Conservation (phyloP, 2,113 vertebrate genomes). For the Ivindomyrus marchei region DNA sequence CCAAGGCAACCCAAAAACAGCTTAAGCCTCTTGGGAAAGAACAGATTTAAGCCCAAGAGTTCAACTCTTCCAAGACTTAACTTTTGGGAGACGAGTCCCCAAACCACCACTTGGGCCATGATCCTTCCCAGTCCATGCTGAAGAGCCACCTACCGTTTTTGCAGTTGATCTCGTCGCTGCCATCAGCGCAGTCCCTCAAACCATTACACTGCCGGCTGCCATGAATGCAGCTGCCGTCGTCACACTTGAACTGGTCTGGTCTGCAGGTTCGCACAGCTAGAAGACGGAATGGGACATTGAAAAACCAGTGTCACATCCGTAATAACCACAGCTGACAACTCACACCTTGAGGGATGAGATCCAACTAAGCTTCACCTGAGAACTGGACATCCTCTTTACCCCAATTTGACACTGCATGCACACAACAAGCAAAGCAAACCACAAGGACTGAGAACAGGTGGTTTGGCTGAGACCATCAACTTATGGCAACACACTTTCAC, state of each 20-base stretch:
- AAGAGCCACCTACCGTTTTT: conserved; percentile 65
- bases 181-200: conserved; percentile 81
- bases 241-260: conserved; percentile 88
- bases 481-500: not conserved
- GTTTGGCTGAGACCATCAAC: not conserved
- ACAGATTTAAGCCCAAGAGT: not conserved
- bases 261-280: conserved; percentile 81
- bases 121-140: not conserved
- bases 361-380: not conserved
- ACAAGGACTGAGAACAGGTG: not conserved
- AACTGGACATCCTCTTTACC: not conserved
- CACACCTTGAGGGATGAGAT: not conserved
- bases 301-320: not conserved
- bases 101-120: not conserved
- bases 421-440: not conserved
- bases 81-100: not conserved
- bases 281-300: conserved; percentile 15
- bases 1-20: not conserved
- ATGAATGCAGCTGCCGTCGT: conserved; percentile 82
- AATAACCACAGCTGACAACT: not conserved
- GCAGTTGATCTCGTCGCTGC: conserved; percentile 84
- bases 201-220: conserved; percentile 85
- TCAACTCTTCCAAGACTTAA: not conserved
- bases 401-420: not conserved
- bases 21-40: not conserved